Evolutionary conservation across 2,113 vertebrate species (phyloP).

Genomic region (Orcinus orca): DNA sequence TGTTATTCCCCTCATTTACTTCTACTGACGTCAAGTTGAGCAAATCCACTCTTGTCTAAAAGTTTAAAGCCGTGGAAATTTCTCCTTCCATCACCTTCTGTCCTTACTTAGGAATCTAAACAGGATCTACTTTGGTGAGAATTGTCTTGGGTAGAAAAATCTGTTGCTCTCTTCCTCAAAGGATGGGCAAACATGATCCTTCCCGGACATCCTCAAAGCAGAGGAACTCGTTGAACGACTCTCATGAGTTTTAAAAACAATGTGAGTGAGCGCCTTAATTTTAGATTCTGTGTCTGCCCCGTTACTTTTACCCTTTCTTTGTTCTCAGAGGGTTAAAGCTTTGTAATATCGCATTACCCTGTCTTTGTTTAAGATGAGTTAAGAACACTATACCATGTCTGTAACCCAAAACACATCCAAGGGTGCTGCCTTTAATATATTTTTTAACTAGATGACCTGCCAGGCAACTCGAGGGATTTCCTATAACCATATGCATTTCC

Average conservation of each 20-base stretch:
- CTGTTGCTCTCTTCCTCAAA: background rate
- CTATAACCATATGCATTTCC: background rate
- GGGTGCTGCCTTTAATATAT: background rate
- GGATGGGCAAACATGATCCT: background rate
- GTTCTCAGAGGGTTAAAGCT: background rate
- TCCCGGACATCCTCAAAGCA: background rate
- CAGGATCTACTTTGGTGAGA: background rate
- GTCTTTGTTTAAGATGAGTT: background rate
- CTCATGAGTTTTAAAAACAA: background rate
- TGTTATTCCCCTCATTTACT: background rate
- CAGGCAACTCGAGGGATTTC: background rate
- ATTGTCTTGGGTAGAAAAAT: background rate
- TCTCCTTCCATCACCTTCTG: background rate
- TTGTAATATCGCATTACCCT: background rate
- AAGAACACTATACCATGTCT: background rate
- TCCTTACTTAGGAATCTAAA: background rate
- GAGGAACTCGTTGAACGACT: background rate
- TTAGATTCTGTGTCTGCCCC: background rate
- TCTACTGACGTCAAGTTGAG: background rate
- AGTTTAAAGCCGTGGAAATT: background rate
- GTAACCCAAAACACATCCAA: background rate
- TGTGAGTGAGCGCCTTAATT: background rate
- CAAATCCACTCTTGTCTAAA: constrained; percentile 1
- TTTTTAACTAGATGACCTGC: background rate
- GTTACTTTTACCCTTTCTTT: background rate